Conservation (phyloP, 2,888 invertebrate species). For the Hanleya hanleyi region DNA sequence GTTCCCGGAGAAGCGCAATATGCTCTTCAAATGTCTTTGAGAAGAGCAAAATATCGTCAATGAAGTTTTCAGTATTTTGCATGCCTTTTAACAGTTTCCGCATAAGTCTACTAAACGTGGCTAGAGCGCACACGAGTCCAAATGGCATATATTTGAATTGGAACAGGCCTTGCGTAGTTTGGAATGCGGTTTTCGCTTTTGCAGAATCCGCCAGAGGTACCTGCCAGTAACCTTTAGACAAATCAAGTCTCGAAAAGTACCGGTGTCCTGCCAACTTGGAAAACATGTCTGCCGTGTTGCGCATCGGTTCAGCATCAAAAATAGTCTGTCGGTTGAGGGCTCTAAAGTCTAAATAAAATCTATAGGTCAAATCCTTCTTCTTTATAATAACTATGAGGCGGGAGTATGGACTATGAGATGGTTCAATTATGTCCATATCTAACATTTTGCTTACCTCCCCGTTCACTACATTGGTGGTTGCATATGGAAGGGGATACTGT, state of each 20-base stretch:
- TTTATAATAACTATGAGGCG: too few species aligned
- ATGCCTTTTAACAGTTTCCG: constrained; percentile 29
- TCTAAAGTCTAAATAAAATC: too few species aligned
- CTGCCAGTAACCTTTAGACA: too few species aligned
- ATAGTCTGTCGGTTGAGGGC: too few species aligned
- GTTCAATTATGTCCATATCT: too few species aligned
- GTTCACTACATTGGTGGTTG: too few species aligned
- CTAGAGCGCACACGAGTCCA: constrained; percentile 30
- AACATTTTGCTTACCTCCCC: too few species aligned
- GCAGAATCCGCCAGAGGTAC: too few species aligned
- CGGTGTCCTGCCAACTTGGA: constrained; percentile 24
- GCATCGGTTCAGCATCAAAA: constrained; percentile 47
- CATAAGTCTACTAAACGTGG: constrained; percentile 34
- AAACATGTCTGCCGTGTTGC: constrained; percentile 42
- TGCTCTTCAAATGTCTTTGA: constrained; percentile 36
- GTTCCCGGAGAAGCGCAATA: constrained; percentile 16
- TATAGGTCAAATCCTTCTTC: too few species aligned
- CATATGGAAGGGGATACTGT: constrained; percentile 33
- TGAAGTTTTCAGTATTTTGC: constrained; percentile 26
- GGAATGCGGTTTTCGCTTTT: constrained; percentile 36
- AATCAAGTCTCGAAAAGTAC: too few species aligned
- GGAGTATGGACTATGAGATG: too few species aligned
- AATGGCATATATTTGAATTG: constrained; percentile 32
- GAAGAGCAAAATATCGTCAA: constrained; percentile 35
- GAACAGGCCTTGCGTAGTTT: constrained; percentile 26